Evolutionary conservation across 1,140 invertebrate species (phyloP), one percentile per base, ranked within the genome.

Genomic region (Papilio dardanus): DNA sequence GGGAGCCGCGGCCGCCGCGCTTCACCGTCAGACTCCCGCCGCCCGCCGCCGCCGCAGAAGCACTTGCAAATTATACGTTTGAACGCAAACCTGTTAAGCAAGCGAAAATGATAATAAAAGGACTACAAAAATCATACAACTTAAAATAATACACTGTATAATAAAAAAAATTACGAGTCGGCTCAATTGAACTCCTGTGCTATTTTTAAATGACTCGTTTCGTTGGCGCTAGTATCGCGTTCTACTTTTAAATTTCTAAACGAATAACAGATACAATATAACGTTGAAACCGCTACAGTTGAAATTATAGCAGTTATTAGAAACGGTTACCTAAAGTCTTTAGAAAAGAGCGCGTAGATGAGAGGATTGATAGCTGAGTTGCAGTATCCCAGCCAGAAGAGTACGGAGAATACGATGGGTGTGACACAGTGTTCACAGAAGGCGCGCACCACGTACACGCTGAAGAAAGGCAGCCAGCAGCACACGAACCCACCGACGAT

Each of bases 351-450:
- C 7, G 97, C 98, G 88, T 99, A 99, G 79, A 98, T 97, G 82
- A 97, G 95, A 1, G 98, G 98, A 90, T 99, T 99, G 77, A 99
- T 96, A 28, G 98, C 98, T 12, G 97, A 98, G 92, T 99, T 99
- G 88, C 98, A 98, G 90, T 99, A 99, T 1, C 99, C 99, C 30
- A 99, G 94, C 98, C 98, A 99, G 92, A 99, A 99, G 7, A 99
- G 95, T 1, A 99, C 95, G 50, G 97, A 98, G 92, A 99, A 98
- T 40, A 98, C 93, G 58, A 97, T 94, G 1, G 96, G 95, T 73
- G 96, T 95, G 37, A 98, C 97, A 89, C 97, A 98, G 71, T 96
- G 95, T 1, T 95, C 95, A 80, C 96, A 98, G 86, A 99, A 98
- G 0, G 97, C 97, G 71, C 97, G 94, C 28, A 97, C 95, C 31